These are phyloP conservation scores for Chloropsis hardwickii DNA, from an alignment of 2,113 vertebrate species.

Conservation along the genomic window DNA sequence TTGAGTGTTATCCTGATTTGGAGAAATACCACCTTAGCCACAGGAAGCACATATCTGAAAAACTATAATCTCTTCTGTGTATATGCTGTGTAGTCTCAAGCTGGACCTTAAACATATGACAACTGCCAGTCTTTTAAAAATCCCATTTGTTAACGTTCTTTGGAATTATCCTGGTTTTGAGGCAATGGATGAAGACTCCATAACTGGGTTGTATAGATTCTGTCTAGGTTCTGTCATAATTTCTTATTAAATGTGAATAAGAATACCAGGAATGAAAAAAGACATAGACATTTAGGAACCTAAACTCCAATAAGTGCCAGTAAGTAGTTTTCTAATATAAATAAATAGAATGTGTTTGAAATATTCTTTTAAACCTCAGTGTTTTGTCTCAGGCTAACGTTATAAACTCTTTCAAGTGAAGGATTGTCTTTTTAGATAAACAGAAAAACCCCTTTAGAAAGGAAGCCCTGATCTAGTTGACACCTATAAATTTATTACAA, in stretches of 20 bases:
- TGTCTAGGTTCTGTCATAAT: background rate
- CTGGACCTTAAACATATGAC: background rate
- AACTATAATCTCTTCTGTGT: background rate
- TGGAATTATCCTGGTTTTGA: background rate
- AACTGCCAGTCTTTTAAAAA: background rate
- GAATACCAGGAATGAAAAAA: background rate
- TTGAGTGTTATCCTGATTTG: background rate
- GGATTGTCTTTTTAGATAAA: conserved; percentile 10
- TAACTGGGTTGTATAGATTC: background rate
- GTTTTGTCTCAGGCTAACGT: background rate
- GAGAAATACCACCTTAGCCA: background rate
- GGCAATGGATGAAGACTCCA: background rate
- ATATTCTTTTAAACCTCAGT: background rate
- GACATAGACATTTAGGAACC: background rate
- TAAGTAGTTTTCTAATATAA: background rate
- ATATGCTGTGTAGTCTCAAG: background rate
- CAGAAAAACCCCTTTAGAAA: conserved; percentile 15
- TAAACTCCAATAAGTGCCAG: background rate
- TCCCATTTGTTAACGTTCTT: background rate
- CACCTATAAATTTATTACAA: conserved; percentile 26
- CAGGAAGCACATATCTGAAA: background rate
- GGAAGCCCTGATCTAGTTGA: conserved; percentile 9
- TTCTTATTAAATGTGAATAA: background rate
- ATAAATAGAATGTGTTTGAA: background rate
- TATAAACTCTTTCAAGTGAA: background rate